A percentile compares a stretch with the other conserved stretches of the same genome.
Evolutionary conservation across 2,797 vertebrate species (phyloP).

Genomic region (Euphonia xanthogaster): DNA sequence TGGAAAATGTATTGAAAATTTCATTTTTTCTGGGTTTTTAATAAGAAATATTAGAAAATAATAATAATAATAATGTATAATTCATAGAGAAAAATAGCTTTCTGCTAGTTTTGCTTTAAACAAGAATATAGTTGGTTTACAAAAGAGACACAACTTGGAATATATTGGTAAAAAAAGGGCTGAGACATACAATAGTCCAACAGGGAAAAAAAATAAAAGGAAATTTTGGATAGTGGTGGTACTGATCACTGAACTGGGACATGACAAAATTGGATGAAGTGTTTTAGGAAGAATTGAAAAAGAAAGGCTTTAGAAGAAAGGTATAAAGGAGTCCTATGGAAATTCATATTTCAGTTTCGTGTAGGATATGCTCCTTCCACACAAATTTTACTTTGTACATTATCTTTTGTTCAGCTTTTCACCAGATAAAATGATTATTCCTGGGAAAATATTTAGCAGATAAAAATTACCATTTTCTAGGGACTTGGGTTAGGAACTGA

Average conservation of each 20-base stretch:
- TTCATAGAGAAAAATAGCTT: background rate
- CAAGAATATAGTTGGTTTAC: background rate
- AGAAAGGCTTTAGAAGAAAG: background rate
- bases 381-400: background rate
- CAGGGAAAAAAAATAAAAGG: background rate
- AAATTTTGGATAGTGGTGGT: background rate
- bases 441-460: conserved; percentile 48
- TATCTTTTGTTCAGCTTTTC: background rate
- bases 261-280: background rate
- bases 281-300: background rate
- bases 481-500: conserved; percentile 38
- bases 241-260: background rate
- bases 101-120: background rate
- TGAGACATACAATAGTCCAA: background rate
- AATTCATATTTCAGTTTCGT: background rate
- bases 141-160: background rate
- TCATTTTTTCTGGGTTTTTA: background rate
- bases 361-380: background rate
- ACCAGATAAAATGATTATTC: conserved; percentile 2
- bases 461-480: conserved; percentile 31
- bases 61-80: background rate
- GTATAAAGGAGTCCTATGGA: background rate
- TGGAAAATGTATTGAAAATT: background rate
- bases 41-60: background rate
- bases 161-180: background rate